These are phyloP conservation scores for Heliconius melpomene DNA, from an alignment of 1,140 invertebrate species.

Conservation along the genomic window DNA sequence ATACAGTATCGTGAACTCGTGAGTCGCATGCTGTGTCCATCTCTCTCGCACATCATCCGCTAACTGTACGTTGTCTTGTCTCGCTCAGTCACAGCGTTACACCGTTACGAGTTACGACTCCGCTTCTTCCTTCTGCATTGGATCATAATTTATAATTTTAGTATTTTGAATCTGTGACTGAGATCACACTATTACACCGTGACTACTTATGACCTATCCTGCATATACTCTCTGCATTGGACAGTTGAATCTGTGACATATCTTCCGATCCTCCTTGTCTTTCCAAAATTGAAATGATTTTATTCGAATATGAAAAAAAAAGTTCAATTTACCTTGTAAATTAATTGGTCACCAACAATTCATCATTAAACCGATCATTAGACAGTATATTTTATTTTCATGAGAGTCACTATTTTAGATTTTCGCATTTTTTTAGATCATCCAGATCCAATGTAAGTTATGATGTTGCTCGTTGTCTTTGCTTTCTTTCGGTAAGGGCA, in stretches of 20 bases:
- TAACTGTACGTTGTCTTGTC: conserved; percentile 69
- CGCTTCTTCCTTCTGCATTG: conserved; percentile 34
- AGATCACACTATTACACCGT: conserved; percentile 45
- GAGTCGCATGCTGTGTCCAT: conserved; percentile 74
- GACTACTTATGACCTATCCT: conserved; percentile 20
- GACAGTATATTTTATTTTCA: not conserved
- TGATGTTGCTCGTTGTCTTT: conserved; percentile 32
- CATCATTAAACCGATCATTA: not conserved
- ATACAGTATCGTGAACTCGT: conserved; percentile 74
- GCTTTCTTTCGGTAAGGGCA: conserved; percentile 20
- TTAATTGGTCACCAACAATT: not conserved
- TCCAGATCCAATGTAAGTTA: conserved; percentile 45
- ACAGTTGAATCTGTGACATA: not conserved
- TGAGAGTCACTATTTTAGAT: not conserved
- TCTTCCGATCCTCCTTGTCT: not conserved
- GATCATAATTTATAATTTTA: no score
- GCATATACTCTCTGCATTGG: conserved; percentile 32
- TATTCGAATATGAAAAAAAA: not conserved
- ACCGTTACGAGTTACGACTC: conserved; percentile 22
- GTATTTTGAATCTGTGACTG: conserved; percentile 30
- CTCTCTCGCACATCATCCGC: conserved; percentile 62
- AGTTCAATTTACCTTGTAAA: not conserved
- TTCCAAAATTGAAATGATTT: not conserved
- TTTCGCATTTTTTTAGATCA: not conserved
- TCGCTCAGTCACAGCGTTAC: conserved; percentile 57